Evolutionary conservation across 2,113 vertebrate genomes (phyloP), one percentile per base, ranked within the genome.

Genomic region (Bolborhynchus lineola): DNA sequence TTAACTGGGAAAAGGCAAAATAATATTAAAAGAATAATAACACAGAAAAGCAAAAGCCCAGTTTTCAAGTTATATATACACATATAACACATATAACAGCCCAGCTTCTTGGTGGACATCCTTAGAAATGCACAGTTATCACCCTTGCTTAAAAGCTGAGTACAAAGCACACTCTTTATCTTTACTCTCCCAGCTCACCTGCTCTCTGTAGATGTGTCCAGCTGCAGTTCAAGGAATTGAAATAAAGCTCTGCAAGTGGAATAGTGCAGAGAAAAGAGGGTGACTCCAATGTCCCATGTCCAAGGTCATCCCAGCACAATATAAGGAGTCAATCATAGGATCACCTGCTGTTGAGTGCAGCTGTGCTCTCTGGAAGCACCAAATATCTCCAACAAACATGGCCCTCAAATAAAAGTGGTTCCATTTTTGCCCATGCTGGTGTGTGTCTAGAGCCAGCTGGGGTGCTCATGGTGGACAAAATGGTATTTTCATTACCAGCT

Each of bases 51-150:
- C 52, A 84, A 64, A 77, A 78, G 8, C 8, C 24, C 23, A 49
- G 62, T 94, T 94, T 84, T 95, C 83, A 95, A 76, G 39, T 85
- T 91, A 93, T n/a, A n/a, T n/a, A n/a, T n/a, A n/a, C n/a, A n/a
- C n/a, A 93, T 84, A 94, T 79, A 96, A 84, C 41, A 76, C 59
- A 17, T 74, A 6, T 8, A 69, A 60, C 69, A 70, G 85, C 44
- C n/a, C 28, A 49, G 1, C 14, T 84, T 79, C 64, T 85, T 62
- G 37, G 42, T 53, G 52, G 69, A 15, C 19, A 35, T 52, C 72
- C 64, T 91, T 91, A 88, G 83, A 94, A 94, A 65, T 17, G 69
- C 77, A 23, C 8, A 42, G 60, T 37, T 96, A 62, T 75, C 12
- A 1, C 25, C 77, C 67, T 59, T 75, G 83, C 77, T 84, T 94